Percentiles rank a stretch among this genome's conserved stretches.
Evolutionary conservation across 2,888 invertebrate species (phyloP).

Genomic region (Idaea biselata): DNA sequence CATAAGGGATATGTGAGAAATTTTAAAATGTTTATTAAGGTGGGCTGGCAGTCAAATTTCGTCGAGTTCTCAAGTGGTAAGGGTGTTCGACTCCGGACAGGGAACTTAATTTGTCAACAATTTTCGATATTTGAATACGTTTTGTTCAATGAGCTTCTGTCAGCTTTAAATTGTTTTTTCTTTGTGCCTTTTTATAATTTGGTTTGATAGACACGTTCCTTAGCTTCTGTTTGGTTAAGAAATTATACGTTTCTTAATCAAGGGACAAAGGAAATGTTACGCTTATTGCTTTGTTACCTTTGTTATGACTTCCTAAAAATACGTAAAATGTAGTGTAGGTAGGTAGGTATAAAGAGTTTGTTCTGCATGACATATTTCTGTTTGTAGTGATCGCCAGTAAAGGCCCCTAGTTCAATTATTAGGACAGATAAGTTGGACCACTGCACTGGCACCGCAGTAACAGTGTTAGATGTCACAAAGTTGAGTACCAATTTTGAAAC

Average conservation of each 20-base stretch:
- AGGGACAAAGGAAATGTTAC: constrained; percentile 1
- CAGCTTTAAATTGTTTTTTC: constrained; percentile 75
- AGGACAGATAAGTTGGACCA: too few relatives aligned
- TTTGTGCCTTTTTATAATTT: constrained; percentile 58
- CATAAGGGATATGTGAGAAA: constrained; percentile 20
- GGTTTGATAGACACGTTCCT: constrained; percentile 34
- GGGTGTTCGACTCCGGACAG: constrained; percentile 69
- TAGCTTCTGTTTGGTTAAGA: not conserved
- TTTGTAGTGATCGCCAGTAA: not conserved
- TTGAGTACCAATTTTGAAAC: not conserved
- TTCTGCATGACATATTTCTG: not conserved
- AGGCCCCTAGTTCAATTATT: too few relatives aligned
- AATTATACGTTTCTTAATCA: constrained; percentile 2
- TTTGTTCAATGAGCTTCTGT: constrained; percentile 78
- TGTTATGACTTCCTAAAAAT: constrained; percentile 12
- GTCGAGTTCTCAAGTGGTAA: constrained; percentile 75
- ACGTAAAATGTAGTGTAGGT: constrained; percentile 7
- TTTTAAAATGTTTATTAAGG: constrained; percentile 10
- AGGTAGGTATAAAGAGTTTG: not conserved
- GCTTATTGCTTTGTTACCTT: constrained; percentile 4
- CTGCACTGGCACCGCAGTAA: not conserved
- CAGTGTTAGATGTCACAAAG: not conserved
- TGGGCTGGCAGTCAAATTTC: constrained; percentile 60
- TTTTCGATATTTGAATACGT: constrained; percentile 81
- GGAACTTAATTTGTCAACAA: constrained; percentile 81